Conservation (phyloP, 2,113 vertebrate species). For the Sylvietta virens region DNA sequence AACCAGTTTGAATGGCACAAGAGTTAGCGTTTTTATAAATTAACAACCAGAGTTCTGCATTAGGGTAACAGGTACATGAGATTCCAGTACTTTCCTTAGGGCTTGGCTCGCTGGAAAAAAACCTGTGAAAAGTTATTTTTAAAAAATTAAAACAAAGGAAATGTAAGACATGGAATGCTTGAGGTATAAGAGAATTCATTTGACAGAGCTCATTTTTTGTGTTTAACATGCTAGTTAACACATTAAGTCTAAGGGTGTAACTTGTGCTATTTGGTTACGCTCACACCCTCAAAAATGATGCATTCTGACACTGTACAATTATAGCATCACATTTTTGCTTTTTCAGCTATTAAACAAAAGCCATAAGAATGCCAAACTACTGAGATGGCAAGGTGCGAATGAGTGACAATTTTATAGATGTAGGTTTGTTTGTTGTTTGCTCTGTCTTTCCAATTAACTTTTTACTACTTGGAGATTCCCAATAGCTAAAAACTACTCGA, state of each 20-base stretch:
- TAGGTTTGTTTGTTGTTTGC: not conserved
- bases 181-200: not conserved
- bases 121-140: conserved; percentile 69
- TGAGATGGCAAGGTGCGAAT: not conserved
- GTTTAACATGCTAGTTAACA: not conserved
- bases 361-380: not conserved
- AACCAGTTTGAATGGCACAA: conserved; percentile 68
- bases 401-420: not conserved
- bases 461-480: not conserved
- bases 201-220: not conserved
- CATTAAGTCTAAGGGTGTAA: not conserved
- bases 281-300: not conserved
- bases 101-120: conserved; percentile 94
- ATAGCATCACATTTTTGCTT: not conserved
- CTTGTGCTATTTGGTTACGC: not conserved
- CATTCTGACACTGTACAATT: not conserved
- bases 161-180: not conserved
- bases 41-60: conserved; percentile 67
- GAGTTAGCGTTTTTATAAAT: conserved; percentile 70
- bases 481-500: not conserved
- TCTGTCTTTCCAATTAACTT: not conserved
- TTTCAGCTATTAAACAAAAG: not conserved
- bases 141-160: not conserved
- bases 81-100: conserved; percentile 78
- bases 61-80: conserved; percentile 43